Base-by-base conservation (phyloP, 2,888 invertebrate genomes). In the Resseliella maxima region DNA sequence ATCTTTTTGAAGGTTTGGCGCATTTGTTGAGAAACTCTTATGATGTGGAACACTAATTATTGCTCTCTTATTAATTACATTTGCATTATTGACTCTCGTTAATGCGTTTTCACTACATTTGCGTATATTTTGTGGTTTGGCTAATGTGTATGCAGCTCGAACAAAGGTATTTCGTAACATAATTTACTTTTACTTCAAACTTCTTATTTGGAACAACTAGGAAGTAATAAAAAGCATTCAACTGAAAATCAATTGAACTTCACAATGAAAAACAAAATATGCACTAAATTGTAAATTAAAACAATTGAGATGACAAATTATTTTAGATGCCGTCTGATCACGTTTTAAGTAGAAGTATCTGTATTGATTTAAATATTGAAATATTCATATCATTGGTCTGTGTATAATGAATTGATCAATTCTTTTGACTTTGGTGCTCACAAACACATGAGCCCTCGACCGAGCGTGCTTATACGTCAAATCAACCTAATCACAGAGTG, bases 1-100 rank as follows among this genome's bases (percentile, higher is more conserved):
- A 85, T 87, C 87, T 86, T 87, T 87, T 85, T 87, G 87, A 12
- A 85, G 85, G 31, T 85, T 54, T 27, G 87, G 87, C 18, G 38
- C 59, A 31, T 45, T 86, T 31, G 86, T 86, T 27, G 86, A 83
- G 10, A 87, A 85, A 24, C 36, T 12, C 18, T 64, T 36, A 64
- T 85, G 36, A 72, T 72, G 24, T 8, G n/a, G 1, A 8, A 6
- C 21, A 8, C 38, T 83, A 12, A 83, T 5, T 83, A 15, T 38
- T 38, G 38, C 1, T 35, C 6, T 8, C 31, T 72, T 35, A 27
- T 0, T 72, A 38, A 83, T 38, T 83, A 24, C 8, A 1, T 6
- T 5, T 38, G 36, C n/a, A 38, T 24, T 38, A 83, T 38, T 83
- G n/a, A 38, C n/a, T 83, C 18, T 36, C 18, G 0, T 83, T 2